Percentiles rank a stretch among this genome's conserved stretches.
Evolutionary conservation across 1,140 invertebrate species (phyloP).

Genomic region (Aphelenchoides fujianensis): DNA sequence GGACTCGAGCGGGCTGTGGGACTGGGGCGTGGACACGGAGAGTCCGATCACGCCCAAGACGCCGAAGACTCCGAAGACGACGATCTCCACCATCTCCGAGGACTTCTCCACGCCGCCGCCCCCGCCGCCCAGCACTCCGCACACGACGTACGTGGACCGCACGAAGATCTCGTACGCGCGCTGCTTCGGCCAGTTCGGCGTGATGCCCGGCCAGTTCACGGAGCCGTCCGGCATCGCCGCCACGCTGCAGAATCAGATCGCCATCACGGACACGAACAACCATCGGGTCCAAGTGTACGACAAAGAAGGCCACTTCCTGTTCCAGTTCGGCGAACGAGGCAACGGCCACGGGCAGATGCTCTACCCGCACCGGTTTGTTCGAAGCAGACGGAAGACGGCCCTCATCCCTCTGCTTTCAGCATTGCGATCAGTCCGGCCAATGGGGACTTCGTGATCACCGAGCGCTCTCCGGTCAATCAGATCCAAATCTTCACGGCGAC

Average conservation of each 20-base stretch:
- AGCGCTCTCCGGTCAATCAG: slow-evolving; percentile 85
- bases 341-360: slow-evolving; percentile 85
- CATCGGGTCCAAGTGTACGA: slow-evolving; percentile 93
- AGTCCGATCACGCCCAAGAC: no score
- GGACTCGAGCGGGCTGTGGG: no score
- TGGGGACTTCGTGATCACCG: slow-evolving; percentile 95
- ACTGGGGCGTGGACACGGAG: no score
- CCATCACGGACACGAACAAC: slow-evolving; percentile 97
- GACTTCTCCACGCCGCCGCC: no score
- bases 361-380: slow-evolving; percentile 76
- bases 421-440: slow-evolving; percentile 91
- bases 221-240: slow-evolving; percentile 96
- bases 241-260: slow-evolving; percentile 95
- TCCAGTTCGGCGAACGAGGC: slow-evolving; percentile 93
- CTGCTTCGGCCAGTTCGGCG: slow-evolving; percentile 97
- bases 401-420: slow-evolving; percentile 13
- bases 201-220: slow-evolving; percentile 93
- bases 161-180: slow-evolving; percentile 99
- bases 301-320: slow-evolving; percentile 94
- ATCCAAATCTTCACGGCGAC: slow-evolving; percentile 98
- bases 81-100: no score
- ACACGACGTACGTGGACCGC: slow-evolving; percentile 66
- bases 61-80: no score
- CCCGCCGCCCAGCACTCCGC: no score
- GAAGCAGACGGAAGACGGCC: not conserved